A percentile compares a stretch with the other conserved stretches of the same genome.
These are phyloP conservation scores for Capricornis sumatraensis DNA, from an alignment of 2,113 vertebrate genomes.

Conservation along the genomic window DNA sequence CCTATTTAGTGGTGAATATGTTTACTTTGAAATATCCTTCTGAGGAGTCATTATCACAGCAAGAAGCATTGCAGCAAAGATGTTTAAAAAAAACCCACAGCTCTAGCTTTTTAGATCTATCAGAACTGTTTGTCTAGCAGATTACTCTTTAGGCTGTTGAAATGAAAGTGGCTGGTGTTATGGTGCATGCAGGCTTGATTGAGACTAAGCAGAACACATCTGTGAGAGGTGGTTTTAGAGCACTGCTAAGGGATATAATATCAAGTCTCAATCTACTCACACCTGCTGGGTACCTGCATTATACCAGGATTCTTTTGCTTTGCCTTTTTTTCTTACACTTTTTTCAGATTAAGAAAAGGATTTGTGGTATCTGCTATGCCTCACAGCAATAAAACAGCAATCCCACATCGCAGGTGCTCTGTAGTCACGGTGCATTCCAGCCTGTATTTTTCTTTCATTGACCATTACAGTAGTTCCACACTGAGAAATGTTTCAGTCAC, in stretches of 20 bases:
- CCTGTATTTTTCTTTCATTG: background rate
- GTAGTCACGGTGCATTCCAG: background rate
- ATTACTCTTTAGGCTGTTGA: background rate
- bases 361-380: background rate
- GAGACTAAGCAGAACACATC: background rate
- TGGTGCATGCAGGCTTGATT: background rate
- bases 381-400: background rate
- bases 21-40: slow-evolving; percentile 28
- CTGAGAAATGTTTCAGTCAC: background rate
- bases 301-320: background rate
- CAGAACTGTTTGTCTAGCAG: slow-evolving; percentile 27
- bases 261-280: background rate
- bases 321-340: background rate
- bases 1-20: background rate
- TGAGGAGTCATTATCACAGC: background rate
- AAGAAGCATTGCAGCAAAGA: background rate
- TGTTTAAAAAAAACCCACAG: background rate
- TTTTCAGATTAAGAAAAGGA: background rate
- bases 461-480: background rate
- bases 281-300: background rate
- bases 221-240: background rate
- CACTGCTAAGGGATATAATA: background rate
- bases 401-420: background rate
- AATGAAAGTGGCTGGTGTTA: background rate
- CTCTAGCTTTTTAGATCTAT: background rate